A percentile compares a stretch with the other conserved stretches of the same genome.
Evolutionary conservation across 2,888 invertebrate species (phyloP).

Genomic region (Melipona beecheii): DNA sequence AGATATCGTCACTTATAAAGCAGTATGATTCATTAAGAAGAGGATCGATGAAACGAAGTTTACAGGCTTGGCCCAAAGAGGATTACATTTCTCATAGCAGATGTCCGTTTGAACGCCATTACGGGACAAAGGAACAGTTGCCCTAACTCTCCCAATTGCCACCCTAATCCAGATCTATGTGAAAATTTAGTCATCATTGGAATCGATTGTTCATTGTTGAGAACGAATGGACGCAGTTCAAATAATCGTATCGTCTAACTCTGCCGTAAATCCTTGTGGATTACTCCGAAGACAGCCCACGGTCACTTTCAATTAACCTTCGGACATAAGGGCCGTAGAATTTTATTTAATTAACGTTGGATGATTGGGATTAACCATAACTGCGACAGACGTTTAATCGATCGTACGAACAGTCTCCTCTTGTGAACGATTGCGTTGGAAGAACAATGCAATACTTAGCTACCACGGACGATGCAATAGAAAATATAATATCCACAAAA

Average conservation of each 20-base stretch:
- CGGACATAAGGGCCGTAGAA: slow-evolving; percentile 29
- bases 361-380: slow-evolving; percentile 40
- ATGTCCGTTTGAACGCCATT: slow-evolving; percentile 31
- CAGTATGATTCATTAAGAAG: neutral
- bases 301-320: slow-evolving; percentile 64
- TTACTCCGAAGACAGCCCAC: slow-evolving; percentile 52
- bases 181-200: slow-evolving; percentile 23
- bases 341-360: slow-evolving; percentile 49
- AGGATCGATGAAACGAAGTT: neutral
- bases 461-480: too few species aligned
- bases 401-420: slow-evolving; percentile 14
- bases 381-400: slow-evolving; percentile 27
- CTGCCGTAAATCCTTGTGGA: slow-evolving; percentile 41
- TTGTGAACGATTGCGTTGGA: neutral
- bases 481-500: neutral
- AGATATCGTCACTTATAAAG: neutral
- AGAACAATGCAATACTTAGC: neutral
- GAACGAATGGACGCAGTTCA: slow-evolving; percentile 22
- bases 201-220: slow-evolving; percentile 16
- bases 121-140: neutral
- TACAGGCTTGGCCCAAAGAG: slow-evolving; percentile 1
- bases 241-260: slow-evolving; percentile 19
- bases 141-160: slow-evolving; percentile 24
- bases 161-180: slow-evolving; percentile 12
- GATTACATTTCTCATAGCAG: slow-evolving; percentile 36